phyloP scores from a whole-genome alignment of 2,113 vertebrate genomes.

The Spermophilus dauricus region DNA sequence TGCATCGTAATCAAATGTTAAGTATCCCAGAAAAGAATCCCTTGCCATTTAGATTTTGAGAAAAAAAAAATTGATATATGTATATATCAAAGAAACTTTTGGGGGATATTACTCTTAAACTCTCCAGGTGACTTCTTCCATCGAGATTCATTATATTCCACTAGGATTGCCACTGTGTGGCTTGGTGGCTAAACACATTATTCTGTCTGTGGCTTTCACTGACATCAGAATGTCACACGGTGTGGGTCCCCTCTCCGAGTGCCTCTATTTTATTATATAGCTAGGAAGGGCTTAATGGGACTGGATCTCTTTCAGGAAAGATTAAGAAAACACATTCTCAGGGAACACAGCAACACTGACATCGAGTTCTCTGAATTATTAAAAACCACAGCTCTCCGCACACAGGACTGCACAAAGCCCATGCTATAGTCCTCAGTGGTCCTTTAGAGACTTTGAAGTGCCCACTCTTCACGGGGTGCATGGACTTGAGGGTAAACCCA shows the following conservation, averaged over 20 bases:
- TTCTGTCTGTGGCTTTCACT: conserved; percentile 42
- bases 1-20: conserved; percentile 39
- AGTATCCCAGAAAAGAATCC: conserved; percentile 49
- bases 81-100: conserved; percentile 50
- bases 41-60: conserved; percentile 53
- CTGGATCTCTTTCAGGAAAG: conserved; percentile 48
- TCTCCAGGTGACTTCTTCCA: conserved; percentile 40
- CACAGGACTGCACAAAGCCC: not conserved
- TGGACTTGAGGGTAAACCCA: not conserved
- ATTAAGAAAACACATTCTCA: conserved; percentile 40
- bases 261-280: not conserved
- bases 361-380: conserved; percentile 54
- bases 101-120: conserved; percentile 14
- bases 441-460: not conserved
- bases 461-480: not conserved
- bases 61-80: conserved; percentile 29
- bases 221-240: not conserved
- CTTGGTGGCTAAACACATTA: conserved; percentile 38
- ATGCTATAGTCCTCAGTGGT: fast-evolving
- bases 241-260: not conserved
- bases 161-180: conserved; percentile 42
- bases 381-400: conserved; percentile 47
- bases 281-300: conserved; percentile 38
- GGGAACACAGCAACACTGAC: conserved; percentile 10
- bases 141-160: conserved; percentile 44